Evolutionary conservation across 2,797 vertebrate species (phyloP).

Genomic region (Phalanger gymnotis): DNA sequence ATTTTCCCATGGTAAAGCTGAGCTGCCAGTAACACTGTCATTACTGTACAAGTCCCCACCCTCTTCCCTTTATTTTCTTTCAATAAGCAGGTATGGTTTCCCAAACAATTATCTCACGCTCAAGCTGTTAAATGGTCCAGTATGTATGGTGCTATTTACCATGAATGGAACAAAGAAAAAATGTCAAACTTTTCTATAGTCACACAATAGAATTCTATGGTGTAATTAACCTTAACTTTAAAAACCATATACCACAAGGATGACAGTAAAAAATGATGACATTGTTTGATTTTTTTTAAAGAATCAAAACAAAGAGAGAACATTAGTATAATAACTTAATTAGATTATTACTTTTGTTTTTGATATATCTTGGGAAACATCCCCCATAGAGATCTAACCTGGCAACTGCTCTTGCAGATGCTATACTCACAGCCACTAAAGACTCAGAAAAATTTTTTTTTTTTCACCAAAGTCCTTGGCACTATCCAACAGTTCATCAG

Average conservation of each 20-base stretch:
- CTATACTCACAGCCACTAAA: not conserved
- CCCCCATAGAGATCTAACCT: not conserved
- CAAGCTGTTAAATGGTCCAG: conserved; percentile 20
- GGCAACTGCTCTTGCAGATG: not conserved
- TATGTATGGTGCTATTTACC: conserved; percentile 41
- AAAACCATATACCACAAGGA: not conserved
- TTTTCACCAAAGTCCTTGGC: not conserved
- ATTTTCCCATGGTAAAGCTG: conserved; percentile 79
- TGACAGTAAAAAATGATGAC: not conserved
- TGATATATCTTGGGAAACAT: not conserved
- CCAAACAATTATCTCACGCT: conserved; percentile 61
- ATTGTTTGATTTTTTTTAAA: conserved; percentile 25
- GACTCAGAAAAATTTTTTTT: not conserved
- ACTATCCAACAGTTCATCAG: not conserved
- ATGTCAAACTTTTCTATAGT: conserved; percentile 41
- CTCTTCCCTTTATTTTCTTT: conserved; percentile 77
- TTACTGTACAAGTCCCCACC: conserved; percentile 75
- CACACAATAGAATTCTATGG: not conserved
- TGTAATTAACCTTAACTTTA: conserved; percentile 60
- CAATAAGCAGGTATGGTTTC: conserved; percentile 75
- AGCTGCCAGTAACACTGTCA: conserved; percentile 71
- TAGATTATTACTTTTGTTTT: conserved; percentile 42
- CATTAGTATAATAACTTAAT: not conserved
- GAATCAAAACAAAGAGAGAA: conserved; percentile 44
- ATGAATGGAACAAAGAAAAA: conserved; percentile 35